These are phyloP conservation scores for Aphaenogaster rudis DNA, from an alignment of 1,140 invertebrate species.

Conservation along the genomic window DNA sequence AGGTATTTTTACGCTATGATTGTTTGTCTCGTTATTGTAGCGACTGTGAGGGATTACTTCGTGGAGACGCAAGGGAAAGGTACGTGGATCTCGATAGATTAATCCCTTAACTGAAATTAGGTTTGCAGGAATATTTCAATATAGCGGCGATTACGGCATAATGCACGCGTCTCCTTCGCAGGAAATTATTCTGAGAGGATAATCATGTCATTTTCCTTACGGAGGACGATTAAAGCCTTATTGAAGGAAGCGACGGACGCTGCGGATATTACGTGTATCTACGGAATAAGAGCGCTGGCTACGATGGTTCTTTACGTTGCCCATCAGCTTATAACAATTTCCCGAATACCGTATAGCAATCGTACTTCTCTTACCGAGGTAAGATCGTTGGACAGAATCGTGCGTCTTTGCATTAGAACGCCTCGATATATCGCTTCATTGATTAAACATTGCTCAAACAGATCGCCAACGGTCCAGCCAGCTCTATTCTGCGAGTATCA, in stretches of 20 bases:
- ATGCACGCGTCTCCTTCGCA: slow-evolving; percentile 63
- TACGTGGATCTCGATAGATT: slow-evolving; percentile 42
- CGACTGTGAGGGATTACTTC: slow-evolving; percentile 83
- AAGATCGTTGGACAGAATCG: neutral
- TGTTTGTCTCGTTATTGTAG: slow-evolving; percentile 81
- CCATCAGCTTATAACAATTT: slow-evolving; percentile 89
- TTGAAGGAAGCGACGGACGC: slow-evolving; percentile 77
- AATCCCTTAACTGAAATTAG: slow-evolving; percentile 11
- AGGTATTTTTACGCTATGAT: slow-evolving; percentile 85
- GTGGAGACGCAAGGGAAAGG: slow-evolving; percentile 80
- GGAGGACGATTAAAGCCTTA: slow-evolving; percentile 82
- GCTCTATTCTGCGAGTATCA: slow-evolving; percentile 88
- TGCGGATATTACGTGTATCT: slow-evolving; percentile 89
- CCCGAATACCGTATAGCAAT: slow-evolving; percentile 89
- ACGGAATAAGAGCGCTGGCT: slow-evolving; percentile 88
- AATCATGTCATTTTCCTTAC: slow-evolving; percentile 88
- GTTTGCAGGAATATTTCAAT: slow-evolving; percentile 20
- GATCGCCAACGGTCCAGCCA: slow-evolving; percentile 88
- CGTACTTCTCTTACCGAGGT: slow-evolving; percentile 88
- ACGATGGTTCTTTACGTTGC: slow-evolving; percentile 88
- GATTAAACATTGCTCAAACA: slow-evolving; percentile 75
- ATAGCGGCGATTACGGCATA: slow-evolving; percentile 12
- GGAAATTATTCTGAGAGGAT: slow-evolving; percentile 85
- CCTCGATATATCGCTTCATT: neutral
- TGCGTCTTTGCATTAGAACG: neutral